Evolutionary conservation across 2,797 vertebrate species (phyloP), one percentile per base, ranked within the genome.

Genomic region (Natrix natrix): DNA sequence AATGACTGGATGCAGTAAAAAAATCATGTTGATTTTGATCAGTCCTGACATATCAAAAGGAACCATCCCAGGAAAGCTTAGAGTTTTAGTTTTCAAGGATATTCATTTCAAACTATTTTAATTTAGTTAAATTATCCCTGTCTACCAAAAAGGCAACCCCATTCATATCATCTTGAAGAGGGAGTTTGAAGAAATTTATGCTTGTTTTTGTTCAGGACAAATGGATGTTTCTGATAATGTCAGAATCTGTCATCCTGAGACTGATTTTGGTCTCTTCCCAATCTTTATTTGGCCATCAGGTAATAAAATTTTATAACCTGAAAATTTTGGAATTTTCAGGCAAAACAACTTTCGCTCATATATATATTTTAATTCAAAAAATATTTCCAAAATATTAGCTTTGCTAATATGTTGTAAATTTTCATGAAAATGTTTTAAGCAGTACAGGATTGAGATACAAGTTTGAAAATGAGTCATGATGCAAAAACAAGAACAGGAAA

Each of bases 101-200:
- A 94, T 57, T 94, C 16, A 94, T 96, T 96, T 94, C 93, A 92
- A 92, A 88, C 32, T 88, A 52, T 87, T 94, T 96, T 95, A 90
- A 93, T 95, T 95, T 89, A 92, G 78, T 91, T 92, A 96, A 94
- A 94, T 95, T 92, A 95, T 60, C 94, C 90, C 63, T 93, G 89
- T 92, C 88, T 94, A 93, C 90, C 90, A 94, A 91, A 2, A 93
- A 88, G 88, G 54, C 90, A 95, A 93, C 57, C 92, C 43, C 74
- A 89, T 17, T 3, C 11, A 91, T 17, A 24, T 13, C 3, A 56
- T 6, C n/a, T 48, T 13, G 3, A 66, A 93, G 92, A 60, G 32
- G 1, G 89, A 83, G 48, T 16, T 89, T 91, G 61, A 94, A 96
- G 37, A 0, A 1, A 5, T 56, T 83, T 90, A 10, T 89, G 22